These are phyloP conservation scores for Acheta domesticus DNA, from an alignment of 2,888 invertebrate species.

Conservation along the genomic window DNA sequence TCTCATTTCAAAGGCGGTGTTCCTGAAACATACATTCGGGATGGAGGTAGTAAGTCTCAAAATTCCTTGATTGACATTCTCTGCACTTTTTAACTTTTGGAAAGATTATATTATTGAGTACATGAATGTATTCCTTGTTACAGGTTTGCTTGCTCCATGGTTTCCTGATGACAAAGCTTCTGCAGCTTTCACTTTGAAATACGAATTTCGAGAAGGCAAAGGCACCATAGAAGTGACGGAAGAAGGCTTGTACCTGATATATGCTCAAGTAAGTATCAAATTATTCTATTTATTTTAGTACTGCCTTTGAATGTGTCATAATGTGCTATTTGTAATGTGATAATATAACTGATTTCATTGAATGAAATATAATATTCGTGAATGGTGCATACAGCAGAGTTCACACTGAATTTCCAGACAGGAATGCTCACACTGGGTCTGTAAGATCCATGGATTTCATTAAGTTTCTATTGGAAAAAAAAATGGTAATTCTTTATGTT, in stretches of 20 bases:
- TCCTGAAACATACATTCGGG: constrained; percentile 28
- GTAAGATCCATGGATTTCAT: no score
- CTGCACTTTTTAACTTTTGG: no score
- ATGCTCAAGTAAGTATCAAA: constrained; percentile 43
- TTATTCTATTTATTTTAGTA: background rate
- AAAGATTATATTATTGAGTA: no score
- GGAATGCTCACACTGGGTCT: no score
- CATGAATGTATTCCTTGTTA: background rate
- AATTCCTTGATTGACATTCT: no score
- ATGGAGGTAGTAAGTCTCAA: constrained; percentile 33
- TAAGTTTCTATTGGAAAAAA: no score
- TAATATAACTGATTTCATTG: constrained; percentile 41
- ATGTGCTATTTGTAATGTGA: constrained; percentile 38
- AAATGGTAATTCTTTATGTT: no score
- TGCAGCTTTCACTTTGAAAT: constrained; percentile 22
- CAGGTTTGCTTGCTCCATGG: constrained; percentile 35
- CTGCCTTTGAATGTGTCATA: background rate
- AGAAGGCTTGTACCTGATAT: constrained; percentile 46
- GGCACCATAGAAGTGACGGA: constrained; percentile 45
- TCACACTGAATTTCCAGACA: no score
- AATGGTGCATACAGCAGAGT: no score
- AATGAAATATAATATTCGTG: no score
- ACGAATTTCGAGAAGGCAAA: constrained; percentile 38
- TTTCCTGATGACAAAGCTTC: constrained; percentile 27
- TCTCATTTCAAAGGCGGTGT: constrained; percentile 31